Evolutionary conservation across 2,113 vertebrate species (phyloP).

Genomic region (Callospermophilus lateralis): DNA sequence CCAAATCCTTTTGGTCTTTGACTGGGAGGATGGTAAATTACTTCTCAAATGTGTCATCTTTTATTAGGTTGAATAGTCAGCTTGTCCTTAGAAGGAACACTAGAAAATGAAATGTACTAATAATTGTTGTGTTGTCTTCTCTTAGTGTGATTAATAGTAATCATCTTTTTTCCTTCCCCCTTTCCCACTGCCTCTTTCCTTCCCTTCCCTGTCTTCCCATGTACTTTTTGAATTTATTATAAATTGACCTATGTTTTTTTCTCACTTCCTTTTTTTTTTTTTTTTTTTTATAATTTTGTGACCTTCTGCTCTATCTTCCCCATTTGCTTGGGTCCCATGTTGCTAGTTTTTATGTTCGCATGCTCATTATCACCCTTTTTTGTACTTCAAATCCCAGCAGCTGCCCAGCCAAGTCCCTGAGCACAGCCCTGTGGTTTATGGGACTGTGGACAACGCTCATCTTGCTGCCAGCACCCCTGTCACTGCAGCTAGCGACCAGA

Average conservation of each 20-base stretch:
- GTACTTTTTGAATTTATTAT: slow-evolving; percentile 59
- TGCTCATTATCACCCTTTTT: slow-evolving; percentile 91
- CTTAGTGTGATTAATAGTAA: slow-evolving; percentile 86
- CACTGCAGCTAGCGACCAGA: slow-evolving; percentile 86
- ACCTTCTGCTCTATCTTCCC: background rate
- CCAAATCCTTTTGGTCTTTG: slow-evolving; percentile 9
- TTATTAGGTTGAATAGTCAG: background rate
- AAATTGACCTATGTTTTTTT: slow-evolving; percentile 61
- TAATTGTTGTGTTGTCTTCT: slow-evolving; percentile 74
- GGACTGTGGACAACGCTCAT: slow-evolving; percentile 88
- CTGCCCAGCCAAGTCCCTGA: slow-evolving; percentile 95
- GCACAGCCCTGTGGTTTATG: slow-evolving; percentile 88
- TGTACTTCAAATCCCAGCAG: slow-evolving; percentile 95
- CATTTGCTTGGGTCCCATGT: slow-evolving; percentile 75
- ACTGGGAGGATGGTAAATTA: background rate
- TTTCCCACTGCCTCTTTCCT: slow-evolving; percentile 82
- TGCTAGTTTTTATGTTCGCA: slow-evolving; percentile 87
- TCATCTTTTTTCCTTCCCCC: slow-evolving; percentile 81
- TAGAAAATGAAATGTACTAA: background rate
- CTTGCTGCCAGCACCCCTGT: slow-evolving; percentile 84
- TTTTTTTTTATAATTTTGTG: slow-evolving; percentile 35
- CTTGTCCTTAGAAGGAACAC: slow-evolving; percentile 49
- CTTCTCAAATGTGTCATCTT: background rate
- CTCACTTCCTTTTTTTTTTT: slow-evolving; percentile 63
- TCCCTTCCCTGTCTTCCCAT: slow-evolving; percentile 63